Percentiles rank a stretch among this genome's conserved stretches.
These are phyloP conservation scores for Drosophila silvestris DNA, from an alignment of 2,888 invertebrate species.

Conservation along the genomic window DNA sequence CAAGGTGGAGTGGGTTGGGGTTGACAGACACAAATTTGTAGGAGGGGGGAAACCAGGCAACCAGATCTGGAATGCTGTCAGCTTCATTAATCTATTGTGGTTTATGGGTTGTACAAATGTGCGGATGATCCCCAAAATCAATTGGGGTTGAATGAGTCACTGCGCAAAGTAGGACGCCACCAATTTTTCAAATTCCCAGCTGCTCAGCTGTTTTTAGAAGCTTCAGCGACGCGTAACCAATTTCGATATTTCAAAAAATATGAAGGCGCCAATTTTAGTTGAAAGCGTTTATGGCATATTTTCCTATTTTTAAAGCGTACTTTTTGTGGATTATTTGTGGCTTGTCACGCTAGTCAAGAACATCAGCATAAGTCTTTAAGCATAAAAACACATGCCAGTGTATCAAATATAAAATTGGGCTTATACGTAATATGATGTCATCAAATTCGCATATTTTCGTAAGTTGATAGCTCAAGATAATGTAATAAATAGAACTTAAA, in stretches of 20 bases:
- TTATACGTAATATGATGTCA: conserved; percentile 10
- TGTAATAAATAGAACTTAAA: neutral
- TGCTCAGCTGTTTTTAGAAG: conserved; percentile 19
- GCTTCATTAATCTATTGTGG: conserved; percentile 60
- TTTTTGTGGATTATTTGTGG: neutral
- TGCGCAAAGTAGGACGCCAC: conserved; percentile 23
- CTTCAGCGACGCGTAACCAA: conserved; percentile 25
- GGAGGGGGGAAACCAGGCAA: neutral
- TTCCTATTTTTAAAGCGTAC: neutral
- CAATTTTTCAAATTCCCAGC: conserved; percentile 46
- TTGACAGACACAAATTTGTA: conserved; percentile 44
- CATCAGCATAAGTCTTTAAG: neutral
- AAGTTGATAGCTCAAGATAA: neutral
- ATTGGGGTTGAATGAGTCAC: conserved; percentile 59
- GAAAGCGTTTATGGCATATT: neutral
- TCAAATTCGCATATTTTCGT: neutral
- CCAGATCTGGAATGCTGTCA: conserved; percentile 36
- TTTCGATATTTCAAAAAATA: conserved; percentile 16
- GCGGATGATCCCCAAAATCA: conserved; percentile 43
- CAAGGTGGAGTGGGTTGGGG: neutral
- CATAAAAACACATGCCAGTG: conserved; percentile 4
- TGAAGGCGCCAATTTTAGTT: conserved; percentile 9
- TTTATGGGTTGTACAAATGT: conserved; percentile 43
- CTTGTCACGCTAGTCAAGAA: neutral
- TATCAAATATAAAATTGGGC: neutral